Evolutionary conservation across 2,113 vertebrate species (phyloP).

Genomic region (Oreochromis niloticus): DNA sequence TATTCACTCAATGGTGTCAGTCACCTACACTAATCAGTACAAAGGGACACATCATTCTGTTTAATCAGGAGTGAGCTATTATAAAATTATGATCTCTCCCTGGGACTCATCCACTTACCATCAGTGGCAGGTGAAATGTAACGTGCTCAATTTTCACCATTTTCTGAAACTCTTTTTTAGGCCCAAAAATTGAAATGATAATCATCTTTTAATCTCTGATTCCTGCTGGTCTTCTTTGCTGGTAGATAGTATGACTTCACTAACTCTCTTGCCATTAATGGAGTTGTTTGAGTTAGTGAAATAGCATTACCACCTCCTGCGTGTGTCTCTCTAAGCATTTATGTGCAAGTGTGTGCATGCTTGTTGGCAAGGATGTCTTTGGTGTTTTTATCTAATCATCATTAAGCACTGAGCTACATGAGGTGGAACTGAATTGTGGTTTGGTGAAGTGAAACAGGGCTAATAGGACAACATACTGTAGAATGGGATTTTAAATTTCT

Average conservation of each 20-base stretch:
- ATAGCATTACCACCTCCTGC: constrained; percentile 32
- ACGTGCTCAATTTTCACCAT: constrained; percentile 6
- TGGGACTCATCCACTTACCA: constrained; percentile 5
- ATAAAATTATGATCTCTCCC: constrained; percentile 8
- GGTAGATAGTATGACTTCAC: constrained; percentile 26
- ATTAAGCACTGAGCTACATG: background rate
- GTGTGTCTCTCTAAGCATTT: background rate
- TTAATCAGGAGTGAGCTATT: constrained; percentile 12
- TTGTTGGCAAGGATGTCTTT: background rate
- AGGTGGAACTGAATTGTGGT: background rate
- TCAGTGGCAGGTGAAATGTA: background rate
- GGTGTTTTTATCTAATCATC: background rate
- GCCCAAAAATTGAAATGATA: background rate
- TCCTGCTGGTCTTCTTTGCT: constrained; percentile 20
- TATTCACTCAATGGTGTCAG: background rate
- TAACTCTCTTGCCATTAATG: constrained; percentile 16
- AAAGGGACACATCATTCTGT: constrained; percentile 15
- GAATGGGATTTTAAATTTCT: background rate
- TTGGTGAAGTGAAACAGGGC: background rate
- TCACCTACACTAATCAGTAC: constrained; percentile 3
- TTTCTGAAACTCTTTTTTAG: background rate
- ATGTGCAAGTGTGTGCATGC: background rate
- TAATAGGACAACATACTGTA: background rate
- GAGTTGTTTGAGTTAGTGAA: constrained; percentile 9
- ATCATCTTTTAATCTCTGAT: constrained; percentile 9